Percentiles rank a stretch among this genome's conserved stretches.
Evolutionary conservation across 2,888 invertebrate genomes (phyloP).

Genomic region (Drosophila fungiperda): DNA sequence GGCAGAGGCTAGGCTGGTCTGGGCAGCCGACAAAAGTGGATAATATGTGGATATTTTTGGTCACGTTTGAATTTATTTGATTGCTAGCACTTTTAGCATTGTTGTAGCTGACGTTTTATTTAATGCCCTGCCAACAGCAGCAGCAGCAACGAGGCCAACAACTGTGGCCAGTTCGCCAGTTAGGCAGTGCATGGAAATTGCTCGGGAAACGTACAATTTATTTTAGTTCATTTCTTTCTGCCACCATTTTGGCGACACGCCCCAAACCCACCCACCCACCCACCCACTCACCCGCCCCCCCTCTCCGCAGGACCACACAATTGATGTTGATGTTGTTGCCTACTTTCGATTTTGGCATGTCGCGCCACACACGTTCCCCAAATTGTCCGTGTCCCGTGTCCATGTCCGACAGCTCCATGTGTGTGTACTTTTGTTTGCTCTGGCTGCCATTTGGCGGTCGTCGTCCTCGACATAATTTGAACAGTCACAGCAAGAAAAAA

Average conservation of each 20-base stretch:
- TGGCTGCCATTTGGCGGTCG: constrained; percentile 74
- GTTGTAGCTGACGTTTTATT: constrained; percentile 80
- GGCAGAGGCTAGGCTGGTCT: background rate
- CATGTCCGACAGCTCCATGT: constrained; percentile 16
- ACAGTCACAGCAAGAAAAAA: constrained; percentile 28
- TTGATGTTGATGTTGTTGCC: constrained; percentile 71
- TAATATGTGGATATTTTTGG: constrained; percentile 81
- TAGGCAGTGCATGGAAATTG: constrained; percentile 69
- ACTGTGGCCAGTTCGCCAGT: constrained; percentile 37
- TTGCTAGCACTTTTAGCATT: constrained; percentile 81
- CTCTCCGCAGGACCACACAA: constrained; percentile 34
- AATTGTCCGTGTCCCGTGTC: constrained; percentile 57
- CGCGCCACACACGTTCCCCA: constrained; percentile 71
- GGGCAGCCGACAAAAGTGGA: constrained; percentile 68
- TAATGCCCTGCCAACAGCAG: constrained; percentile 70
- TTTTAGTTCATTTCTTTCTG: constrained; percentile 79
- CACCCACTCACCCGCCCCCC: background rate
- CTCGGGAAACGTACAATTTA: constrained; percentile 81
- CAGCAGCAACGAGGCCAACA: constrained; percentile 48
- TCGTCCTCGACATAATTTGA: constrained; percentile 78
- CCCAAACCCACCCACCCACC: constrained; percentile 4
- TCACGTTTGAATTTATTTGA: constrained; percentile 83
- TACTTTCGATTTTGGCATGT: constrained; percentile 80
- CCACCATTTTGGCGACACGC: constrained; percentile 66
- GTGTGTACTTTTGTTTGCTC: constrained; percentile 57